Evolutionary conservation across 2,113 vertebrate species (phyloP).

Genomic region (Notothenia rossii): DNA sequence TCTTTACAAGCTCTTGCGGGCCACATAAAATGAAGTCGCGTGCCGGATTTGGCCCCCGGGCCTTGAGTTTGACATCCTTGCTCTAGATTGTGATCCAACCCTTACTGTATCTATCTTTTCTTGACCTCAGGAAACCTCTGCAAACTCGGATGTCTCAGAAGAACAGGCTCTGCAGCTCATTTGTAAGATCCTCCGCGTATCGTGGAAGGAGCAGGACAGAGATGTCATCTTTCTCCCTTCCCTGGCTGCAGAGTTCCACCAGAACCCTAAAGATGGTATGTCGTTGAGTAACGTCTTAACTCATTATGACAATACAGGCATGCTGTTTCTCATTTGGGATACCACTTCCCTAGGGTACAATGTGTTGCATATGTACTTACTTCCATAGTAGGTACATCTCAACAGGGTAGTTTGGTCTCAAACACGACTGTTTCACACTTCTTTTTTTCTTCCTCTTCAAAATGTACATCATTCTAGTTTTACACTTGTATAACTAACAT

Average conservation of each 20-base stretch:
- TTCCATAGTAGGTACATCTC: neutral
- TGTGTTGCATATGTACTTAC: neutral
- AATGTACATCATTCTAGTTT: neutral
- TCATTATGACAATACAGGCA: neutral
- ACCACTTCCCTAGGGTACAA: too few relatives aligned
- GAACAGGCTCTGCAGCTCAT: constrained; percentile 98
- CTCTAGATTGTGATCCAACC: neutral
- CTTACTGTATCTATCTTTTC: neutral
- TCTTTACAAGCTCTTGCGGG: too few relatives aligned
- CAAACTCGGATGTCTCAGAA: constrained; percentile 93
- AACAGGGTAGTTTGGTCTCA: neutral
- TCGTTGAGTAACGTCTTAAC: neutral
- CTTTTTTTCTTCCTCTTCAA: neutral
- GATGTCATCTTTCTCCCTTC: constrained; percentile 96
- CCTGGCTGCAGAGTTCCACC: constrained; percentile 94
- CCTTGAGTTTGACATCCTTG: too few relatives aligned
- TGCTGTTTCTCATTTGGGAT: too few relatives aligned
- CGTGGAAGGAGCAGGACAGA: constrained; percentile 97
- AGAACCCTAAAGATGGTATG: constrained; percentile 93
- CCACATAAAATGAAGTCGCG: too few relatives aligned
- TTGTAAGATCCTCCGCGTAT: constrained; percentile 98
- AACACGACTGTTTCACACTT: neutral
- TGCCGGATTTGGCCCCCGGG: too few relatives aligned
- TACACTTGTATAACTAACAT: neutral
- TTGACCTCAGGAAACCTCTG: constrained; percentile 87